Evolutionary conservation across 2,888 invertebrate species (phyloP), one percentile per base, ranked within the genome.

Genomic region (Drosophila testacea): DNA sequence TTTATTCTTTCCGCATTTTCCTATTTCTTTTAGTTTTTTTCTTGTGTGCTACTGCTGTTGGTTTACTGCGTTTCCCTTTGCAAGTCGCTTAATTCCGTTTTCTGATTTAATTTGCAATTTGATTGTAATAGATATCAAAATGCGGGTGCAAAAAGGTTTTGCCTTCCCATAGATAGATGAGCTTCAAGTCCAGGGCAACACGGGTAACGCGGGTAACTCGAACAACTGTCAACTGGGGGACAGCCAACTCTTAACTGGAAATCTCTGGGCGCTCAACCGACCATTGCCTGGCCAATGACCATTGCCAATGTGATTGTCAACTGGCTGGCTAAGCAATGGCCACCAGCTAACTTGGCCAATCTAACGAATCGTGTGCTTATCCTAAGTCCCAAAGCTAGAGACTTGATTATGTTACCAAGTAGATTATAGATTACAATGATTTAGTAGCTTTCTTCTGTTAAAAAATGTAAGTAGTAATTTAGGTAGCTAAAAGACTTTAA

Each of bases 61-160:
- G 39, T 32, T 38, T 36, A 32, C 67, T 36, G 54, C 67, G 51
- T 69, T 69, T 60, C 42, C 56, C 47, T 75, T 52, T 52, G 56
- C 36, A 47, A 57, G 57, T 57, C 46, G 41, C 52, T 55, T 46
- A 54, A 54, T 60, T 67, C 46, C 39, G 36, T 65, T 51, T 60
- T 60, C 82, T 84, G 83, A 86, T 83, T 83, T 83, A 83, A 83
- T 83, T 83, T 83, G 87, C 80, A 83, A 83, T 83, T 83, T 84
- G 87, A 86, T 87, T 83, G 87, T 83, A 75, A 86, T 80, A 83
- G 87, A 83, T 83, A 87, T 73, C 77, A 73, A 59, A 86, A 74
- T 66, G 74, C 69, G 65, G 70, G 67, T 72, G 81, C 73, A 44
- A 83, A 76, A 71, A 69, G 69, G 56, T 61, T 66, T 39, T 38